Evolutionary conservation across 2,797 vertebrate genomes (phyloP), one percentile per base, ranked within the genome.

Genomic region (Chelon labrosus): DNA sequence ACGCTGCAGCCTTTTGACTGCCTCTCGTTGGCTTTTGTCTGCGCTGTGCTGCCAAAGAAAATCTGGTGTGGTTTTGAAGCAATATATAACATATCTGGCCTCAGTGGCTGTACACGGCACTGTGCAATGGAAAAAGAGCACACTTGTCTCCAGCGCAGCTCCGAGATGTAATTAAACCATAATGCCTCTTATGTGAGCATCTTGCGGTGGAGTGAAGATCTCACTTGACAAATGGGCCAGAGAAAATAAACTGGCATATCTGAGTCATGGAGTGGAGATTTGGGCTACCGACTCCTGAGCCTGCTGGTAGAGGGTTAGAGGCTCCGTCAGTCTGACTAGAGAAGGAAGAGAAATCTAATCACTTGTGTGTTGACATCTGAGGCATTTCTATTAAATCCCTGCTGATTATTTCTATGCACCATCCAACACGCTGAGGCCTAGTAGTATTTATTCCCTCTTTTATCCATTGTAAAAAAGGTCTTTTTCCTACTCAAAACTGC

Each of bases 191-290:
- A 88, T 89, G 72, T 73, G 89, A 84, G 78, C 70, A 70, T 87
- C 90, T 82, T 71, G 66, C 46, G 64, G 84, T 66, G 57, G 58
- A 80, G 87, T 86, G 82, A 90, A 85, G 89, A 88, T 90, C 80
- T 92, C 56, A 58, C 80, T 82, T 94, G 92, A 94, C 83, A 79
- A 93, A 94, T 89, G 85, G 73, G 79, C 83, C 76, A 51, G 67
- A 84, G 78, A 88, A 89, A 90, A 86, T 77, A 82, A 84, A 88
- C 69, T 59, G 88, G 82, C 77, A 57, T 86, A 41, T 90, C 82
- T 90, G 87, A 89, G 80, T 89, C 85, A 87, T 86, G 47, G 62
- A 82, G 70, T 61, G 51, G 60, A 80, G 77, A 71, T 64, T 11
- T 7, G 65, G 70, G 79, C 73, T 73, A 71, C 47, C 8, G 59